Base-by-base conservation (phyloP, 2,797 vertebrate species). In the Etheostoma nigrum region DNA sequence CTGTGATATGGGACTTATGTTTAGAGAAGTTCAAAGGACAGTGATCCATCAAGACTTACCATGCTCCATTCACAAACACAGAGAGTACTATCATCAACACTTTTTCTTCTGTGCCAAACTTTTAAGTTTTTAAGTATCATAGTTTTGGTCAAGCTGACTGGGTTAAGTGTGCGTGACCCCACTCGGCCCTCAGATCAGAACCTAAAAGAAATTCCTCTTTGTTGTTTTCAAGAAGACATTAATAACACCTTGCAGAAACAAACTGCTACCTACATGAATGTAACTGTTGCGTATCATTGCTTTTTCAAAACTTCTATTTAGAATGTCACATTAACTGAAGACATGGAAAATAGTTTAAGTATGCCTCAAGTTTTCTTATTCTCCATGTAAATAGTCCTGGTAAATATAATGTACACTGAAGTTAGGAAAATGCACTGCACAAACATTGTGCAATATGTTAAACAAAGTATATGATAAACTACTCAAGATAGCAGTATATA, bases 11-110 rank as follows among this genome's bases (percentile, higher is more conserved):
- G 18, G 18, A 40, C 21, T 54, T 12, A 25, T 74, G 58, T 60
- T 64, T 30, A 63, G 13, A 61, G 63, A 62, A 30, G 47, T 70
- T 79, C 25, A 73, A 25, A 69, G 42, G 52, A 40, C 51, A 53
- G 40, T 48, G 48, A 60, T 76, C 84, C 65, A 74, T 78, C 71
- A 72, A 66, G 47, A 59, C 69, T 40, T 40, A 40, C 10, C 36
- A 40, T 40, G 36, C 36, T 40, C 3, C 10, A 40, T 40, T 40
- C 36, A 40, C 36, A 40, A 36, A 36, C 74, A 68, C 18, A 81
- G 69, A 53, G 42, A 63, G 19, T 19, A 27, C 19, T 51, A 14
- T 52, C 58, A 60, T 33, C 55, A 30, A 23, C 1, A 4, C 12
- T 49, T 55, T 67, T 52, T 49, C 36, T 64, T 64, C 21, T 16